Conservation (phyloP, 2,113 vertebrate genomes). For the Pao palembangensis region DNA sequence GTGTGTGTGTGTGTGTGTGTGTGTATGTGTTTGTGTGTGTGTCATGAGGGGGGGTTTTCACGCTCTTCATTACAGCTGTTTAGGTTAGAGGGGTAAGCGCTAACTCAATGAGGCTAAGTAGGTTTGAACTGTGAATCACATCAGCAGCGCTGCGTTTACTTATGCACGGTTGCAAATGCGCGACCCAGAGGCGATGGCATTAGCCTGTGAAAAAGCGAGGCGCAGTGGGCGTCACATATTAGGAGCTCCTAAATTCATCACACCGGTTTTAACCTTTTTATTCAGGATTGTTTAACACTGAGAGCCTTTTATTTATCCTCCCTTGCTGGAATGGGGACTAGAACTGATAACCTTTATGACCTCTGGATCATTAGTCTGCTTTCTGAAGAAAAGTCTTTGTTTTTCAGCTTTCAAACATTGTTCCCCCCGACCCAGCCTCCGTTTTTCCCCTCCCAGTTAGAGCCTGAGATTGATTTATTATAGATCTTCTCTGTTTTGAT, state of each 20-base stretch:
- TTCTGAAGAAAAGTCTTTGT: constrained; percentile 24
- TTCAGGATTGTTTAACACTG: constrained; percentile 8
- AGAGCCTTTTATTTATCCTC: background rate
- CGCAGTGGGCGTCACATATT: constrained; percentile 2
- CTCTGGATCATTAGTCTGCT: constrained; percentile 5
- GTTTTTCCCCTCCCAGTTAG: constrained; percentile 44
- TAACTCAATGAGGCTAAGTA: constrained; percentile 72
- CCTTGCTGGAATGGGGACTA: background rate
- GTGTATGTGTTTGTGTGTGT: constrained; percentile 8
- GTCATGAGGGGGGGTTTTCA: constrained; percentile 44
- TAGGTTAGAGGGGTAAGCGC: constrained; percentile 60
- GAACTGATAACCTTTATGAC: constrained; percentile 5
- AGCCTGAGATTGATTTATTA: constrained; percentile 63
- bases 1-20: constrained; percentile 28
- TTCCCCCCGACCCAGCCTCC: constrained; percentile 23
- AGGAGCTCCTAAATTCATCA: constrained; percentile 14
- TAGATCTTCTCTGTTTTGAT: constrained; percentile 68
- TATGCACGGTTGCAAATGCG: constrained; percentile 54
- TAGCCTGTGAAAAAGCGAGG: constrained; percentile 12
- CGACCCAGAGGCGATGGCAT: constrained; percentile 41
- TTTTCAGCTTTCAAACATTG: constrained; percentile 31
- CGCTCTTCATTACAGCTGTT: constrained; percentile 73
- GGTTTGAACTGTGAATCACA: constrained; percentile 68
- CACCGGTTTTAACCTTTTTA: constrained; percentile 6
- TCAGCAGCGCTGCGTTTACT: constrained; percentile 53